These are phyloP conservation scores for Apis laboriosa DNA, from an alignment of 1,140 invertebrate genomes.

Conservation along the genomic window DNA sequence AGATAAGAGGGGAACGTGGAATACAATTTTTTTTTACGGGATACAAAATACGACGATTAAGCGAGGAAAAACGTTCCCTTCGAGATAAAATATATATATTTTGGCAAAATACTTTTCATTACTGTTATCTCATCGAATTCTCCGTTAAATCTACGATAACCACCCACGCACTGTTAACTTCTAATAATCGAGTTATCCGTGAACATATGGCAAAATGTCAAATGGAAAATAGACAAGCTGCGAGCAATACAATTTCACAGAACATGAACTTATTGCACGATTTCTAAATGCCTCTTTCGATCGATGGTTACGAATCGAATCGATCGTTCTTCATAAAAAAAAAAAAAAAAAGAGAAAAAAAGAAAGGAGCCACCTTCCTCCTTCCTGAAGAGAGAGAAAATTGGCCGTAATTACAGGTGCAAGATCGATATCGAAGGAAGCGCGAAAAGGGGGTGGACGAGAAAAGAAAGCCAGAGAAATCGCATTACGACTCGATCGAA, in stretches of 20 bases:
- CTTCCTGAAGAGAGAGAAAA: background rate
- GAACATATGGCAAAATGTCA: conserved; percentile 3
- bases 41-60: no score
- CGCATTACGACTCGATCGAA: background rate
- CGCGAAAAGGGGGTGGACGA: background rate
- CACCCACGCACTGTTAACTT: background rate
- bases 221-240: background rate
- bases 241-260: background rate
- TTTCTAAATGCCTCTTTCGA: background rate
- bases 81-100: no score
- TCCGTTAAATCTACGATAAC: no score
- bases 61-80: no score
- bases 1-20: no score
- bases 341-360: background rate
- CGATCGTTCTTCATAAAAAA: background rate
- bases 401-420: background rate
- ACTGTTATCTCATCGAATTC: no score
- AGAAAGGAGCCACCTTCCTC: no score
- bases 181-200: background rate
- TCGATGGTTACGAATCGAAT: background rate
- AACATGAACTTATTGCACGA: background rate
- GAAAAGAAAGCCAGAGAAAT: background rate
- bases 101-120: no score
- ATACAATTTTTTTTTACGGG: no score
- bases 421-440: conserved; percentile 1